Evolutionary conservation across 2,888 invertebrate species (phyloP), one percentile per base, ranked within the genome.

Genomic region (Malthinus flaveolus): DNA sequence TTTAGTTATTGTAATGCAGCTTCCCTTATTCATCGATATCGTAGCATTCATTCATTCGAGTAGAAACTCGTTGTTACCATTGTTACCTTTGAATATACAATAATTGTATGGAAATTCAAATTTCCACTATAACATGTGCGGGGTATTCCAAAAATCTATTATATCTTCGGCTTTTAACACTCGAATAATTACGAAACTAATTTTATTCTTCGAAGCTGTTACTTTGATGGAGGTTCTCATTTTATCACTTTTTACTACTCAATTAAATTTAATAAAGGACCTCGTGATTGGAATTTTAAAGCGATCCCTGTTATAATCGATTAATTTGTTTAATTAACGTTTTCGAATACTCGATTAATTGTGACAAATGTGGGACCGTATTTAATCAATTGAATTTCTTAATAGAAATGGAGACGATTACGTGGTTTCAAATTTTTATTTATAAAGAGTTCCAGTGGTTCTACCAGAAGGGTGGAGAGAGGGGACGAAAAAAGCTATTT

Each of bases 81-180:
- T 62, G 62, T 64, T 45, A 55, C 23, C 52, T 45, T 35, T 59
- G 64, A 62, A 64, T 60, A 42, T 42, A 56, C 58, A 36, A 56
- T 61, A 64, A 64, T 64, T 62, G 62, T 62, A 62, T 61, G 61
- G 56, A 54, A 56, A 54, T 48, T 54, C 49, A 56, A 51, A 42
- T 15, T 15, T 42, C 23, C n/a, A n/a, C n/a, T 23, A 23, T 23
- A 23, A 15, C n/a, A 12, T 42, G 15, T 15, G 39, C 13, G 9
- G 39, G n/a, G n/a, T 15, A 7, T 42, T 42, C 15, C 39, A 13
- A 23, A n/a, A 42, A 42, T 10, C 23, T 23, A 8, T 23, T 12
- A 15, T 15, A 42, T 42, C 23, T 23, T 23, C 23, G 5, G 23
- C 23, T 23, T 23, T 23, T 23, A 23, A 23, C 39, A 12, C 39